Evolutionary conservation across 2,113 vertebrate genomes (phyloP).

Genomic region (Dissostichus mawsoni): DNA sequence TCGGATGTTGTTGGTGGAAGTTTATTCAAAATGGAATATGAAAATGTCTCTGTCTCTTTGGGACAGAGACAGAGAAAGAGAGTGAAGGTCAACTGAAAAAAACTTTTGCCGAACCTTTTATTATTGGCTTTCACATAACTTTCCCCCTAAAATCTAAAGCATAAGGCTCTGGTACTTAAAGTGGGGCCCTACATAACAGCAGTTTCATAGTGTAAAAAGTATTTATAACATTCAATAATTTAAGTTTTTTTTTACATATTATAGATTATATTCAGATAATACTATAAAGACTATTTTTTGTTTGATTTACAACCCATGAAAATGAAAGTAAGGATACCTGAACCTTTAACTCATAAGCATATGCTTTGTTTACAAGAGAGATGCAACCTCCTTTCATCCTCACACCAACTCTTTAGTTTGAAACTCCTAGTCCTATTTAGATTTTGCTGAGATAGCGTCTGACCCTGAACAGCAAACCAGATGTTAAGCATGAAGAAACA

Average conservation of each 20-base stretch:
- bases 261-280: background rate
- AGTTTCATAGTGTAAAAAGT: conserved; percentile 3
- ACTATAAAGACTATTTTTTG: background rate
- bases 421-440: conserved; percentile 44
- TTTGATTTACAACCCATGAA: background rate
- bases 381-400: conserved; percentile 26
- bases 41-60: conserved; percentile 38
- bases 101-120: conserved; percentile 11
- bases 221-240: background rate
- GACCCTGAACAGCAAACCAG: conserved; percentile 68
- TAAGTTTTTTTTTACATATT: background rate
- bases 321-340: background rate
- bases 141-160: background rate
- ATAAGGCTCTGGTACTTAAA: conserved; percentile 16
- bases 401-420: conserved; percentile 16
- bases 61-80: conserved; percentile 14
- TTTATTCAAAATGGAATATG: conserved; percentile 44
- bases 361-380: background rate
- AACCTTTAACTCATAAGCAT: background rate
- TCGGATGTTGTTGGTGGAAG: conserved; percentile 21
- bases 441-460: conserved; percentile 60
- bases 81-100: conserved; percentile 39
- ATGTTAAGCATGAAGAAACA: conserved; percentile 69
- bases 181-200: background rate
- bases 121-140: conserved; percentile 15